Evolutionary conservation across 2,888 invertebrate genomes (phyloP), one percentile per base, ranked within the genome.

Genomic region (Gymnosoma rotundatum): DNA sequence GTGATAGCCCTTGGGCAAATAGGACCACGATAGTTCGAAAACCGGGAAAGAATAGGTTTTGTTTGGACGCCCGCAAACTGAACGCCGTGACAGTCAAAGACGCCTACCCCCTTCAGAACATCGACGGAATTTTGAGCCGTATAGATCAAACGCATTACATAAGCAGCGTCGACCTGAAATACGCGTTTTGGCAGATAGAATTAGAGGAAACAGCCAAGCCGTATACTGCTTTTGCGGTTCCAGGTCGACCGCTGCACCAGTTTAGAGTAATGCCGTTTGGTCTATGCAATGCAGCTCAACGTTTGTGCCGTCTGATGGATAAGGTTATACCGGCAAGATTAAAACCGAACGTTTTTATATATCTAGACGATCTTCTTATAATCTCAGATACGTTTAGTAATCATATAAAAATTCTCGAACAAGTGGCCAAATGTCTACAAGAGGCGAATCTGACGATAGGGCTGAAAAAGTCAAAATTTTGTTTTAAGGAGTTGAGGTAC

Each of bases 1-100:
- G 88, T 1, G 80, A 84, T 1, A 89, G 89, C 38, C 79, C 86
- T 0, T 89, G 89, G 90, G 86, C 87, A 7, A 88, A 87, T 8
- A 88, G 60, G 10, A 60, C 56, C 7, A 58, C 56, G 6, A 16
- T 25, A 2, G 58, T 60, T 20, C 69, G 82, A n/a, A 89, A 89
- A 63, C 83, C 87, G 9, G 52, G 20, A n/a, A 58, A 58, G 16
- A 58, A 58, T 32, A 12, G 56, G 0, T 32, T 58, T 32, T 58
- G 56, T 16, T 32, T 58, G 7, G 56, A 58, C 9, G 25, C 32
- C 8, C 14, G 56, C 1, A 58, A 58, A 58, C 14, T 58, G 6
- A 58, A 58, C 16, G 32, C 14, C 8, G 32, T 32, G 12, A 58
- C 56, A 5, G 8, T 58, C 3, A 58, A 58, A 16, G 25, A 32